Evolutionary conservation across 2,888 invertebrate species (phyloP), one percentile per base, ranked within the genome.

Genomic region (Dasysyrphus tricinctus): DNA sequence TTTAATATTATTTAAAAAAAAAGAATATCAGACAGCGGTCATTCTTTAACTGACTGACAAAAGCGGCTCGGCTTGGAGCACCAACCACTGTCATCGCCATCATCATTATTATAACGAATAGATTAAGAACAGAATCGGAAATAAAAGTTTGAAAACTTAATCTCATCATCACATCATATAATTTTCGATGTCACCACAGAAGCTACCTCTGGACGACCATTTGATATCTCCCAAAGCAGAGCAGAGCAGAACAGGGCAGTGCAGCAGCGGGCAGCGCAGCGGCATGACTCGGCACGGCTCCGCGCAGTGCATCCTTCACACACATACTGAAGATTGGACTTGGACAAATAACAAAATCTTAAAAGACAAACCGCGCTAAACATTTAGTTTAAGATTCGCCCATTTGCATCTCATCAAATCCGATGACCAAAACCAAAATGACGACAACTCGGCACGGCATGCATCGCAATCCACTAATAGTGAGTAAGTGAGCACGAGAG

Each of bases 131-230:
- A 78, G 75, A 88, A 85, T 85, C 80, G 88, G 91, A 89, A 91
- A 90, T 90, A 90, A 89, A 90, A 90, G 90, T 79, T 90, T 88
- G 89, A 90, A 91, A 90, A 91, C 89, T 91, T 91, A 90, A 91
- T 91, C 90, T 90, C 91, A 91, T 91, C 91, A 91, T 91, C 91
- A 91, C 91, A 91, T 91, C 91, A 91, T 91, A 91, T 91, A 91
- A 91, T 91, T 91, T 90, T 89, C 88, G 86, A 88, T 91, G 91
- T 91, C 91, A 91, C 91, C 89, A 91, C 91, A 90, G 89, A 83
- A 80, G 89, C 89, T 88, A 89, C 89, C 87, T 76, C 76, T 37
- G 70, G 78, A 82, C 78, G 81, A 86, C 54, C 81, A 75, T 78
- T 86, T 82, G 82, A 86, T 81, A 77, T 77, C 47, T 54, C 47